Conservation (phyloP, 2,888 invertebrate species). For the Dynastes tityus region DNA sequence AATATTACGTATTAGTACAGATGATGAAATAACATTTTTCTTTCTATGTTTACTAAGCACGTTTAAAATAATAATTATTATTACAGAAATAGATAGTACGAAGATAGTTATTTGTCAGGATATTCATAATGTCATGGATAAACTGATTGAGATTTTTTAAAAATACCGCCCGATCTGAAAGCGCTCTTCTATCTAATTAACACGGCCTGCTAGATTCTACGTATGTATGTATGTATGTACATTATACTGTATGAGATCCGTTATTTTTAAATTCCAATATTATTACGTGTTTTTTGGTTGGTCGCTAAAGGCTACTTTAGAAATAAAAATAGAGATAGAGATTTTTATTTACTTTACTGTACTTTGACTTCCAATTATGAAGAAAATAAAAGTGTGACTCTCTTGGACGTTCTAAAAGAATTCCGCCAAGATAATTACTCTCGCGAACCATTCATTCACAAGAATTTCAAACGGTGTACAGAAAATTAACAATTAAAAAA, state of each 20-base stretch:
- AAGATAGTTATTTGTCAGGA: too few relatives aligned
- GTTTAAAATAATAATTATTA: too few relatives aligned
- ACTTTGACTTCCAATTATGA: too few relatives aligned
- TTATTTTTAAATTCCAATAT: conserved; percentile 15
- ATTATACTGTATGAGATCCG: background rate
- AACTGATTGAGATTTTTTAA: background rate
- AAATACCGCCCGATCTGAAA: background rate
- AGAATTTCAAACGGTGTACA: background rate
- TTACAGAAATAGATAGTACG: too few relatives aligned
- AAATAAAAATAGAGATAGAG: too few relatives aligned
- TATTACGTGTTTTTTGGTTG: conserved; percentile 9
- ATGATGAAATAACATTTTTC: too few relatives aligned
- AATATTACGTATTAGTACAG: background rate
- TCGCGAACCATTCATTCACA: background rate
- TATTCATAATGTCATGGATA: too few relatives aligned
- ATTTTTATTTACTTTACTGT: too few relatives aligned
- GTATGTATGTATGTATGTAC: too few relatives aligned
- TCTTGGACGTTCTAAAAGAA: background rate
- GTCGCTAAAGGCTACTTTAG: background rate
- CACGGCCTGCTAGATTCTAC: background rate
- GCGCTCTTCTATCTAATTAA: background rate
- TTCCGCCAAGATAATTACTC: background rate
- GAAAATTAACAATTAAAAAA: conserved; percentile 8
- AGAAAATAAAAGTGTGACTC: too few relatives aligned
- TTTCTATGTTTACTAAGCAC: too few relatives aligned